A percentile compares a stretch with the other conserved stretches of the same genome.
phyloP scores from a whole-genome alignment of 2,888 invertebrate species.

The Standfussiana lucernea region DNA sequence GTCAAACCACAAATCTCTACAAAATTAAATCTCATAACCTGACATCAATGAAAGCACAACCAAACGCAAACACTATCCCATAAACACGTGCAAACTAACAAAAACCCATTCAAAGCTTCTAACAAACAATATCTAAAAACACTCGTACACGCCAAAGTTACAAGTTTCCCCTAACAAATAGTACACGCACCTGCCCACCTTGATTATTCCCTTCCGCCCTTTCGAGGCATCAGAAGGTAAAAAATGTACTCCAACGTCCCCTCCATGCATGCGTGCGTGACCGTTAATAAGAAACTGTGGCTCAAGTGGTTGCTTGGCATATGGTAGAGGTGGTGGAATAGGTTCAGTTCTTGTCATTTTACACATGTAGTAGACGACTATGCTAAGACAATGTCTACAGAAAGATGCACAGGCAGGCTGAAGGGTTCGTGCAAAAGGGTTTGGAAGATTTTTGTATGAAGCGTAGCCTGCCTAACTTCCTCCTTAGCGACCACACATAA shows the following conservation, averaged over 20 bases:
- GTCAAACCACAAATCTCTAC: background rate
- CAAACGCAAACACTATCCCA: background rate
- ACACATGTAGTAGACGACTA: no score
- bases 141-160: constrained; percentile 37
- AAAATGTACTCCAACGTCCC: constrained; percentile 67
- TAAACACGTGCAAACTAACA: constrained; percentile 10
- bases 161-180: constrained; percentile 59
- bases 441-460: no score
- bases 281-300: constrained; percentile 67
- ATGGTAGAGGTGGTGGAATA: constrained; percentile 16
- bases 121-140: constrained; percentile 28
- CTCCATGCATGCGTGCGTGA: constrained; percentile 71
- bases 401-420: no score
- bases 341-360: no score
- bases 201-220: constrained; percentile 78
- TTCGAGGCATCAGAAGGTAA: constrained; percentile 54
- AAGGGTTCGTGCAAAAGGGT: no score
- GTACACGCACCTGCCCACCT: constrained; percentile 73
- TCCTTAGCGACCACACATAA: no score
- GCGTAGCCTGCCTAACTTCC: no score
- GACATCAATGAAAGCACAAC: background rate
- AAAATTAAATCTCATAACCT: background rate
- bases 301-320: constrained; percentile 39
- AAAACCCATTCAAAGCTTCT: constrained; percentile 20
- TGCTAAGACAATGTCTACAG: no score